These are phyloP conservation scores for Phyllostomus hastatus DNA, from an alignment of 2,113 vertebrate species.

Conservation along the genomic window DNA sequence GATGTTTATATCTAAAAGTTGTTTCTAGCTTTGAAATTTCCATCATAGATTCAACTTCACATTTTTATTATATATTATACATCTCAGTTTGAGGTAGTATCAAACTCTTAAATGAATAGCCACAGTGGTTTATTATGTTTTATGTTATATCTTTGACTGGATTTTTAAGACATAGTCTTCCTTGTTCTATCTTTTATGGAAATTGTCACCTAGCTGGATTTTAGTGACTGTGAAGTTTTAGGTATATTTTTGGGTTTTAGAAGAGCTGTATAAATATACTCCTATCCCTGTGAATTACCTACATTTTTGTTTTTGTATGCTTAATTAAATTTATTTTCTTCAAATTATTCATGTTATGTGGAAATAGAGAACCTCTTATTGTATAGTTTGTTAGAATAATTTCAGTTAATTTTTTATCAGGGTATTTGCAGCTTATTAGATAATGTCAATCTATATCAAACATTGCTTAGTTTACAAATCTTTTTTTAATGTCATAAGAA, in stretches of 20 bases:
- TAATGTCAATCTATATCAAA: not conserved
- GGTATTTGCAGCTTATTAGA: not conserved
- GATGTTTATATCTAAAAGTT: not conserved
- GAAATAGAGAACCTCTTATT: not conserved
- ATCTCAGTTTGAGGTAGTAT: not conserved
- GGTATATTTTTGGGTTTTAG: not conserved
- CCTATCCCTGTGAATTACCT: not conserved
- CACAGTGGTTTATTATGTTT: not conserved
- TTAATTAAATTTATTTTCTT: not conserved
- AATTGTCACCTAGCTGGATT: not conserved
- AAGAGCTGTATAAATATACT: not conserved
- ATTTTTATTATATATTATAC: not conserved
- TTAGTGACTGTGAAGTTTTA: not conserved
- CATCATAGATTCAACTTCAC: not conserved
- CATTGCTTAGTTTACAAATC: not conserved
- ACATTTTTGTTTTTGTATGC: conserved; percentile 1
- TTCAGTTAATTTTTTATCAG: not conserved
- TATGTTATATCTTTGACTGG: not conserved
- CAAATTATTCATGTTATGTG: not conserved
- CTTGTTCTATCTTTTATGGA: not conserved
- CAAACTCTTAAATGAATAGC: not conserved
- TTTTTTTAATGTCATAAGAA: not conserved
- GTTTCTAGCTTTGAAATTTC: not conserved
- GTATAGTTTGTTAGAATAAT: not conserved
- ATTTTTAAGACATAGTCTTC: not conserved